phyloP scores from a whole-genome alignment of 2,113 vertebrate species.

The Brienomyrus brachyistius region DNA sequence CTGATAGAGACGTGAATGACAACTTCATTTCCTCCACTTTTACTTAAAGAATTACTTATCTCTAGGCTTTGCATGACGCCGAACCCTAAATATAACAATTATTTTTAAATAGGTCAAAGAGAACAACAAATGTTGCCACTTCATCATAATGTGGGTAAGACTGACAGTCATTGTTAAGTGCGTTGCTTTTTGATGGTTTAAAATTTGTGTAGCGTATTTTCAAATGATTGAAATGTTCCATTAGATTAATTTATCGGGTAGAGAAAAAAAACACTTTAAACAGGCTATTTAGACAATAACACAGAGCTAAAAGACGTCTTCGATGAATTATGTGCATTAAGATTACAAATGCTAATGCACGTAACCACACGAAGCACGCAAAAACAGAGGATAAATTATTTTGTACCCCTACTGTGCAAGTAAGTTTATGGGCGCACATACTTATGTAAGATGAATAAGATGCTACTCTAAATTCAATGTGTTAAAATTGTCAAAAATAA shows the following conservation, averaged over 20 bases:
- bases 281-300: neutral
- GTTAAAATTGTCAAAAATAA: neutral
- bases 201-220: neutral
- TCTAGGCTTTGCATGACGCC: neutral
- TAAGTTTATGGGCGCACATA: neutral
- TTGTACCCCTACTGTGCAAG: neutral
- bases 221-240: neutral
- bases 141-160: neutral
- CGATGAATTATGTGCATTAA: neutral
- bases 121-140: neutral
- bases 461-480: neutral
- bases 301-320: neutral
- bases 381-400: neutral
- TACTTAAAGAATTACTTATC: neutral
- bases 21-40: neutral
- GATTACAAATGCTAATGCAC: neutral
- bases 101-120: slow-evolving; percentile 1
- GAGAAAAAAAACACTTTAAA: neutral
- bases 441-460: neutral
- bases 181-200: neutral
- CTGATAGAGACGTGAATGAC: slow-evolving; percentile 11
- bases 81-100: neutral
- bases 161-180: neutral
- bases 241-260: neutral
- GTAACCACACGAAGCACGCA: neutral